Base-by-base conservation (phyloP, 2,888 invertebrate genomes). In the Scaptodrosophila latifasciaeformis region DNA sequence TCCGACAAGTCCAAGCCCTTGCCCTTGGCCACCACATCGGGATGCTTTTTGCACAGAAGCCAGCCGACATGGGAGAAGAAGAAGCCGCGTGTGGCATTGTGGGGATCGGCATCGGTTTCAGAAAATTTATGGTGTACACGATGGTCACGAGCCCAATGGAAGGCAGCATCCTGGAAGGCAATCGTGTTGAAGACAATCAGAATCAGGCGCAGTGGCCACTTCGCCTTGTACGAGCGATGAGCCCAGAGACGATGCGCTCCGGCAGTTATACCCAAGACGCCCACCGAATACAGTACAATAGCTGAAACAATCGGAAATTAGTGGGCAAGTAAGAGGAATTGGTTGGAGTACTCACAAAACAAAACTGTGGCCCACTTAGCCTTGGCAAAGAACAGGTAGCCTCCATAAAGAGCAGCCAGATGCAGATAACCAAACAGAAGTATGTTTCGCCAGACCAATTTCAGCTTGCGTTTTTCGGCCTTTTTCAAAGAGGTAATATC, bases 51-150 rank as follows among this genome's bases (percentile, higher is more conserved):
- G 70, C 92, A 92, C 50, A 97, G 87, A 57, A 98, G 88, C 98
- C 97, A 98, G 50, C 97, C 97, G 70, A 97, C 90, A 86, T 98
- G 97, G 0, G 97, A 91, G 88, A 97, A 98, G 90, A 97, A 97
- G 88, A 98, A 96, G n/a, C 98, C 97, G 30, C 96, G 86, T 2
- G 90, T 93, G 1, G 96, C 94, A 83, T 96, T 96, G 96, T 96
- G n/a, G n/a, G n/a, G n/a, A n/a, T n/a, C n/a, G n/a, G n/a, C n/a
- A n/a, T n/a, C n/a, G n/a, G n/a, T n/a, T 85, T 96, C 96, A 10
- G 93, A 94, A 87, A 92, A 96, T 85, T 96, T 96, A 88, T 96
- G 96, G 85, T 96, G 94, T 82, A 94, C 92, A 67, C 94, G 89
- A 86, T 93, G 93, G 82, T 93, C 93, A 59, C 93, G 89, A 0